Conservation (phyloP, 2,113 vertebrate species). For the Dryoscopus gambensis region DNA sequence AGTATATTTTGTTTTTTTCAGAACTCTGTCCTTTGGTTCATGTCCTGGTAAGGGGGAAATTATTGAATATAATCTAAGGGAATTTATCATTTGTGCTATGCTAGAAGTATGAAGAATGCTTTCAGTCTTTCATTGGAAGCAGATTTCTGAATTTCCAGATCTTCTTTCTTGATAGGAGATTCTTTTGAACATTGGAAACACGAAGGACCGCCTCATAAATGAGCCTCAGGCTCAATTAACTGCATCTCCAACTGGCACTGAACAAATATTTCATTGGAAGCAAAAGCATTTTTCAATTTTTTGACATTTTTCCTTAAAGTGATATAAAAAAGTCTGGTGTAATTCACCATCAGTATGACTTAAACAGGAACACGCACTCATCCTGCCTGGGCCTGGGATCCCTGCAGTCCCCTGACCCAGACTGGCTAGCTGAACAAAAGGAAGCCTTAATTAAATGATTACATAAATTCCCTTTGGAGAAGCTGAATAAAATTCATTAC, state of each 20-base stretch:
- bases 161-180: neutral
- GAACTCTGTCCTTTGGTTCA: neutral
- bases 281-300: neutral
- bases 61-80: neutral
- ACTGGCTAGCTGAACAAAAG: slow-evolving; percentile 27
- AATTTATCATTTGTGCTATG: neutral
- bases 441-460: slow-evolving; percentile 59
- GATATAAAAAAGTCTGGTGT: neutral
- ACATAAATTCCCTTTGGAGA: slow-evolving; percentile 53
- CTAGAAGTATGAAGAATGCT: neutral
- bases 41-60: neutral
- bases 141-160: neutral
- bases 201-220: neutral
- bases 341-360: neutral
- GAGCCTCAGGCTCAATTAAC: neutral
- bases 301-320: neutral
- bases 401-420: slow-evolving; percentile 38
- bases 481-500: slow-evolving; percentile 20
- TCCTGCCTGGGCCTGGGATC: slow-evolving; percentile 13
- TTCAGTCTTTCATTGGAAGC: neutral
- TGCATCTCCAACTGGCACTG: neutral
- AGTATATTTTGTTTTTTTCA: neutral
- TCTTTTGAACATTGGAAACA: neutral
- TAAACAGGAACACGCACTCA: neutral
- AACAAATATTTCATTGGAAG: neutral